Evolutionary conservation across 2,113 vertebrate species (phyloP).

Genomic region (Pycnonotus jocosus): DNA sequence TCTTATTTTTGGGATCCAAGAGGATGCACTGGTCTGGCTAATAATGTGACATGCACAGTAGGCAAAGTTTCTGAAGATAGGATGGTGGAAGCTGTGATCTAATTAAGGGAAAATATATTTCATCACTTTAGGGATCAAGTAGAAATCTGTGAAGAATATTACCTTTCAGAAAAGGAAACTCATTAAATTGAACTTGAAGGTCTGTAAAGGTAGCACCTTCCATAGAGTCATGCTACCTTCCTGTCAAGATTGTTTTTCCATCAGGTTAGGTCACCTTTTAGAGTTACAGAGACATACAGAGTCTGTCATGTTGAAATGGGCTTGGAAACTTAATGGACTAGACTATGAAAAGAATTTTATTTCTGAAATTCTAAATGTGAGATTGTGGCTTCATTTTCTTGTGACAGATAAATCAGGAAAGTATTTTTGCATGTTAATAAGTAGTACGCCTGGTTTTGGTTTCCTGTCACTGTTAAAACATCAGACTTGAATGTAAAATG

Average conservation of each 20-base stretch:
- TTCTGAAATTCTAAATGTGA: neutral
- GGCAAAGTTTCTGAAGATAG: neutral
- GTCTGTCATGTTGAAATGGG: neutral
- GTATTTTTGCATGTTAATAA: neutral
- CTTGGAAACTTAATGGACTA: neutral
- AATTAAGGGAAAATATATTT: neutral
- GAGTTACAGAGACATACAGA: accelerated
- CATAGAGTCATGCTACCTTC: neutral
- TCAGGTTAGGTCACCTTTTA: neutral
- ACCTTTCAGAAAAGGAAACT: neutral
- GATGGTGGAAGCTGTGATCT: neutral
- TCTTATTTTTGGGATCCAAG: neutral
- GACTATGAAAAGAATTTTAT: neutral
- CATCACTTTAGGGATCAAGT: neutral
- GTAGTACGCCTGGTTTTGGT: neutral
- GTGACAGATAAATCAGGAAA: neutral
- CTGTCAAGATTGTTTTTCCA: neutral
- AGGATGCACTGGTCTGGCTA: neutral
- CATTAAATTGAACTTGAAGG: neutral
- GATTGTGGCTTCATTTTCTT: neutral
- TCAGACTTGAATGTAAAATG: neutral
- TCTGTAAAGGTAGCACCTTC: neutral
- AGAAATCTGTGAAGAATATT: constrained; percentile 15
- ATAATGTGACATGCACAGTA: neutral
- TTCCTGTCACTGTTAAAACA: neutral